These are phyloP conservation scores for Penelope pileata DNA, from an alignment of 2,113 vertebrate genomes.

Conservation along the genomic window DNA sequence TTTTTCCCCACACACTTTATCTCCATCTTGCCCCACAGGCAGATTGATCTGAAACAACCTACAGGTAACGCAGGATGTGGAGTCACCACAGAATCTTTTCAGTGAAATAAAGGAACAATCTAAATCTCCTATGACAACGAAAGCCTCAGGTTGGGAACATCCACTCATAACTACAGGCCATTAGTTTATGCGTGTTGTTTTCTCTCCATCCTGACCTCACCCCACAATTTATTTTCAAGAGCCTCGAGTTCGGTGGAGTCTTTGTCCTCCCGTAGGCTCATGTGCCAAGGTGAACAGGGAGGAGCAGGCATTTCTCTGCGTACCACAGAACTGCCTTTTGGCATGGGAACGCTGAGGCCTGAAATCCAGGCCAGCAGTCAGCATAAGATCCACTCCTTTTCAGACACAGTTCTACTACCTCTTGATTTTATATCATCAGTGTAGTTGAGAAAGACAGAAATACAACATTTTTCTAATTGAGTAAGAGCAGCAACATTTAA, in stretches of 20 bases:
- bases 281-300: not conserved
- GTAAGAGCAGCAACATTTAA: not conserved
- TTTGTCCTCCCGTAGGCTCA: rapidly evolving
- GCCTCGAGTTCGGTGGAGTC: not conserved
- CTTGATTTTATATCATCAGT: not conserved
- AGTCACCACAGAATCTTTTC: not conserved
- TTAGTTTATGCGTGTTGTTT: not conserved
- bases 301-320: rapidly evolving
- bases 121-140: not conserved
- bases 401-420: not conserved
- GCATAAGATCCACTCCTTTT: not conserved
- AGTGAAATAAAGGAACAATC: not conserved
- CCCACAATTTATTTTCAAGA: not conserved
- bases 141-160: not conserved
- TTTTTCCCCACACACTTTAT: not conserved
- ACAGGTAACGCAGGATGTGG: not conserved
- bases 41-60: not conserved
- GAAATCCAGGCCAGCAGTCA: not conserved
- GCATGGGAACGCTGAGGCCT: not conserved
- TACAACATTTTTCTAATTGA: not conserved
- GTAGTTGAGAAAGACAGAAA: not conserved
- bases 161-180: not conserved
- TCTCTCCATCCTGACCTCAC: not conserved
- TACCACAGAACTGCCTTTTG: not conserved
- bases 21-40: not conserved